Conservation (phyloP, 2,888 invertebrate genomes). For the Andrena fulva region DNA sequence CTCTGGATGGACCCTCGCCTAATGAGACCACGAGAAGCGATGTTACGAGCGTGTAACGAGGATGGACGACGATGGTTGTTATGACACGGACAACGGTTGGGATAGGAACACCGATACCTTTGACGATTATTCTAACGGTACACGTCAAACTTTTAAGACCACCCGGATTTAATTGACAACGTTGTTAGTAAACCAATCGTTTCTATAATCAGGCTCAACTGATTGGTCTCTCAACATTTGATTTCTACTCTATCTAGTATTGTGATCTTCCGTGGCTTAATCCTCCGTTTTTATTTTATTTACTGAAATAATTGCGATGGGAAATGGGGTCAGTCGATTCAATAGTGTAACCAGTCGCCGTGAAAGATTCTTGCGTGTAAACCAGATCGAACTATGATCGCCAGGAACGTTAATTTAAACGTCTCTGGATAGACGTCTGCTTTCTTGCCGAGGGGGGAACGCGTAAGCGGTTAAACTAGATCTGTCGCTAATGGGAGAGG, state of each 20-base stretch:
- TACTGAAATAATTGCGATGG: neutral
- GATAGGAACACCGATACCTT: neutral
- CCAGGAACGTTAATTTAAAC: constrained; percentile 31
- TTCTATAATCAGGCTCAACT: neutral
- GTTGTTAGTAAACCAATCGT: neutral
- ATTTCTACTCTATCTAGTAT: too few relatives aligned
- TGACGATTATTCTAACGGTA: constrained; percentile 18
- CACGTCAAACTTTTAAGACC: constrained; percentile 3
- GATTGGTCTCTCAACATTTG: neutral
- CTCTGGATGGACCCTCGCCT: constrained; percentile 10
- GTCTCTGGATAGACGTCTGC: constrained; percentile 33
- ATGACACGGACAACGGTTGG: constrained; percentile 45
- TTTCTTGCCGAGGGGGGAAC: constrained; percentile 33
- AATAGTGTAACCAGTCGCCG: neutral
- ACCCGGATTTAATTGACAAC: neutral
- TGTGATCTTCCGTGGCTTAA: neutral
- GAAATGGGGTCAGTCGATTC: neutral
- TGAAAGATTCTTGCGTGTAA: neutral
- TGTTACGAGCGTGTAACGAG: constrained; percentile 42
- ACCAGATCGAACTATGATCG: constrained; percentile 29
- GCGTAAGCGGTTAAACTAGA: constrained; percentile 63
- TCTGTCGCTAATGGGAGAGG: constrained; percentile 62
- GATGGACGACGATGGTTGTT: constrained; percentile 29
- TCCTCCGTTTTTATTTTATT: neutral
- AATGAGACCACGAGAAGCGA: constrained; percentile 33